These are phyloP conservation scores for Mesodorylaimus sp. DNA, from an alignment of 2,888 invertebrate genomes.

Conservation along the genomic window DNA sequence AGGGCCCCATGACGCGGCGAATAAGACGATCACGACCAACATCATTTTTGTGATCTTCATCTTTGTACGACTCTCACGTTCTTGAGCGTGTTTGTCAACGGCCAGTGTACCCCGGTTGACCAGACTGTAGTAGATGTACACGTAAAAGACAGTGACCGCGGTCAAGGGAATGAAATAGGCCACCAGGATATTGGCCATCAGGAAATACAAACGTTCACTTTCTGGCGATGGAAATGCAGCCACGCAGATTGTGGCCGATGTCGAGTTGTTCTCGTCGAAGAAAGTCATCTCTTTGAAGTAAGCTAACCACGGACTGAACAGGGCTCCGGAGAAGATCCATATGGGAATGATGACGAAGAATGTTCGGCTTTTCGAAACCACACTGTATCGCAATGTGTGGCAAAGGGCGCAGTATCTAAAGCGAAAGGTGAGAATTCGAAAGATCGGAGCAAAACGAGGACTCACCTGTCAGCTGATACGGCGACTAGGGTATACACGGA, in stretches of 20 bases:
- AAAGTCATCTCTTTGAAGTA: slow-evolving; percentile 20
- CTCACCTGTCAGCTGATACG: slow-evolving; percentile 26
- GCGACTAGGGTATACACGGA: slow-evolving; percentile 29
- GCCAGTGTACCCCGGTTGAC: background rate
- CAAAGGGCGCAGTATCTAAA: slow-evolving; percentile 24
- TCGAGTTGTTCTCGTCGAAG: background rate
- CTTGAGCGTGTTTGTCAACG: background rate
- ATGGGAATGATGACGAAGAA: slow-evolving; percentile 21
- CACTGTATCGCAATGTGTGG: slow-evolving; percentile 22
- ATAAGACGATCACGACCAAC: slow-evolving; percentile 26
- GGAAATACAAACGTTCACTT: slow-evolving; percentile 12
- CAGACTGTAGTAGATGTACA: slow-evolving; percentile 34
- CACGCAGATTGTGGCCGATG: background rate
- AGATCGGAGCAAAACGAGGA: background rate
- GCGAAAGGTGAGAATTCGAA: slow-evolving; percentile 42
- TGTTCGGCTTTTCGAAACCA: slow-evolving; percentile 21
- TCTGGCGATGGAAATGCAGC: background rate
- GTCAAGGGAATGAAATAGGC: slow-evolving; percentile 25
- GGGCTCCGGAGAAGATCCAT: slow-evolving; percentile 20
- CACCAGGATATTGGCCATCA: slow-evolving; percentile 21
- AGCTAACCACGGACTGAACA: slow-evolving; percentile 23
- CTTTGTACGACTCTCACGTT: slow-evolving; percentile 21
- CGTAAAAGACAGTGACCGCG: slow-evolving; percentile 22
- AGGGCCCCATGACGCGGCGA: slow-evolving; percentile 26
- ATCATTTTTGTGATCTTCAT: slow-evolving; percentile 27